These are phyloP conservation scores for Pocillopora damicornis DNA, from an alignment of 64 coral and sea anemone genomes.

Conservation along the genomic window DNA sequence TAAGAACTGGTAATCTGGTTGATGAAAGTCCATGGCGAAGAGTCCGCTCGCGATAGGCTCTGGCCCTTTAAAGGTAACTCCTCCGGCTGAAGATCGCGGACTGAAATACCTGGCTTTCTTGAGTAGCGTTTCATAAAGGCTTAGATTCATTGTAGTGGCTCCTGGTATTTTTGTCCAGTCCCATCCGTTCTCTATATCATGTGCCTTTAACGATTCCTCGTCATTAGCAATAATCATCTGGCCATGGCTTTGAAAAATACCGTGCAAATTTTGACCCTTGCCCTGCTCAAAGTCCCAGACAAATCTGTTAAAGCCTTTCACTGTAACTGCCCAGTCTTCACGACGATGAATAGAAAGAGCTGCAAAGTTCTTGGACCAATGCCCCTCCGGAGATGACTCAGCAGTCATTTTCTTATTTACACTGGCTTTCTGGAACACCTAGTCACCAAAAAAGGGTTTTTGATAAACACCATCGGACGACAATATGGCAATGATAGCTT, in stretches of 20 bases:
- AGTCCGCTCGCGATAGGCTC: slow-evolving; percentile 13
- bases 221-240: neutral
- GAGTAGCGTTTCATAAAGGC: neutral
- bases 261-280: slow-evolving; percentile 11
- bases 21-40: slow-evolving; percentile 57
- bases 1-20: slow-evolving; percentile 18
- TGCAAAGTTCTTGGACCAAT: slow-evolving; percentile 50
- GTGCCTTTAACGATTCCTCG: neutral
- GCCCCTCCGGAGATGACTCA: slow-evolving; percentile 10
- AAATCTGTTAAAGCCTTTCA: slow-evolving; percentile 64
- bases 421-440: no score
- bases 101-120: slow-evolving; percentile 16
- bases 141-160: neutral
- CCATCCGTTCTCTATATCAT: neutral
- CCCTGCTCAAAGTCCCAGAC: slow-evolving; percentile 51
- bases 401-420: neutral
- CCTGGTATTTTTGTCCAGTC: slow-evolving; percentile 15
- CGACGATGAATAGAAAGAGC: slow-evolving; percentile 51
- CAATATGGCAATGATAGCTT: no score
- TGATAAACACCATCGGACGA: no score
- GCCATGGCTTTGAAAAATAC: slow-evolving; percentile 50
- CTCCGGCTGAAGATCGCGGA: slow-evolving; percentile 30
- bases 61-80: slow-evolving; percentile 17
- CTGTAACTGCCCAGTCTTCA: slow-evolving; percentile 51
- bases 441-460: no score